These are phyloP conservation scores for Nautilus pompilius DNA, from an alignment of 1,140 invertebrate species.

Conservation along the genomic window DNA sequence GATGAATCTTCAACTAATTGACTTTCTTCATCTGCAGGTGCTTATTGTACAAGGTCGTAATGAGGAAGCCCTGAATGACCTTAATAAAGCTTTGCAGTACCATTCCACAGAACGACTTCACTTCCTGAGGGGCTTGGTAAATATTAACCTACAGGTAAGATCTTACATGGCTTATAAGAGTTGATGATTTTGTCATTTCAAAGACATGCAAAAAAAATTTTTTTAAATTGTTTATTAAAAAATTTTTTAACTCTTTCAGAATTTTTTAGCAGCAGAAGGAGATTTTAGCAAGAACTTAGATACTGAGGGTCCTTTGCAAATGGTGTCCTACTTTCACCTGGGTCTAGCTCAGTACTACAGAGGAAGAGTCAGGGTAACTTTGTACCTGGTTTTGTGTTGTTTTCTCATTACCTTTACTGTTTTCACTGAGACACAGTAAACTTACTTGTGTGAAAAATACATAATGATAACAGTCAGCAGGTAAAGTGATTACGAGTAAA, in stretches of 20 bases:
- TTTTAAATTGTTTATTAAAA: neutral
- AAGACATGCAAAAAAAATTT: neutral
- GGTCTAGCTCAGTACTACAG: constrained; percentile 42
- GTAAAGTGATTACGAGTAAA: too few relatives aligned
- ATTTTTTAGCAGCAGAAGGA: constrained; percentile 33
- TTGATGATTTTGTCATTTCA: neutral
- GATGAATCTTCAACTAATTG: too few relatives aligned
- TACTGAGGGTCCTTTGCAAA: constrained; percentile 18
- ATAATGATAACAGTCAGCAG: too few relatives aligned
- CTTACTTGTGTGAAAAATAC: too few relatives aligned
- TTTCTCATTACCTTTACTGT: too few relatives aligned
- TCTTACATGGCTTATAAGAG: neutral
- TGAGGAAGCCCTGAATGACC: constrained; percentile 31
- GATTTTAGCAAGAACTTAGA: constrained; percentile 38
- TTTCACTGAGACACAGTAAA: too few relatives aligned
- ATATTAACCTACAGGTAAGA: constrained; percentile 33
- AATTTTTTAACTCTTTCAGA: constrained; percentile 18
- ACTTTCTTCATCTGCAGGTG: constrained; percentile 16
- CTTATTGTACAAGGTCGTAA: constrained; percentile 30
- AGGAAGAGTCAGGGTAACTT: constrained; percentile 38
- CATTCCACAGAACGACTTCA: constrained; percentile 22
- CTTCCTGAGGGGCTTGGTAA: constrained; percentile 34
- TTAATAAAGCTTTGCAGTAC: constrained; percentile 24
- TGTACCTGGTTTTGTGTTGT: neutral
- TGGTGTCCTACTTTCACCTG: constrained; percentile 35